Evolutionary conservation across 2,888 invertebrate genomes (phyloP), one percentile per base, ranked within the genome.

Genomic region (Drosophila colorata): DNA sequence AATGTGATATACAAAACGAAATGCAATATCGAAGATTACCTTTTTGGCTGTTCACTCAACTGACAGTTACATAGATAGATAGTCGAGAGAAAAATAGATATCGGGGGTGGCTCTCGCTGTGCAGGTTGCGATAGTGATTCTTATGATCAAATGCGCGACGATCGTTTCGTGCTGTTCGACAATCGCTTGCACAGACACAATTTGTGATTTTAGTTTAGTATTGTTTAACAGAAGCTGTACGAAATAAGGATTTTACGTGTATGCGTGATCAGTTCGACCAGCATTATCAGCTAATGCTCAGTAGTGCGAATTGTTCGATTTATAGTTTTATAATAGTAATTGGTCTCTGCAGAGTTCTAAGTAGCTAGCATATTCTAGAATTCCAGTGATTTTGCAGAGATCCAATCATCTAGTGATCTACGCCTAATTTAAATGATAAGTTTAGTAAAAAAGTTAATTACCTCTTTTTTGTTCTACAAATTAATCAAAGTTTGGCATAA

Each of bases 11-110:
- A 33, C 63, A 55, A 71, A 52, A 38, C 61, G 60, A 69, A 66
- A 69, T 57, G 56, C 52, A 57, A 66, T 74, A 74, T 74, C 55
- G 9, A 40, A 68, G 57, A 58, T 68, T 53, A 67, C 49, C 44
- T 47, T 47, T 37, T 47, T 41, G 41, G 43, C 56, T 55, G 63
- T 35, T 14, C 38, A 20, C 9, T 14, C 20, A 49, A 14, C 14
- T 28, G 25, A 28, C 8, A 28, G 25, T 13, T 37, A 37, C 3
- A 14, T 14, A 37, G 37, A 8, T 40, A 40, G 16, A 41, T 31
- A 31, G 31, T 7, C n/a, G 37, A 14, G 2, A 37, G 14, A 37
- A 14, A 1, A 8, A 31, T 5, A 46, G 13, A 49, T 46, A 38
- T 14, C 44, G 23, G 37, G 49, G 48, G 48, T 37, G 46, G 38